phyloP scores from a whole-genome alignment of 1,140 invertebrate species.

The Cydia fagiglandana region DNA sequence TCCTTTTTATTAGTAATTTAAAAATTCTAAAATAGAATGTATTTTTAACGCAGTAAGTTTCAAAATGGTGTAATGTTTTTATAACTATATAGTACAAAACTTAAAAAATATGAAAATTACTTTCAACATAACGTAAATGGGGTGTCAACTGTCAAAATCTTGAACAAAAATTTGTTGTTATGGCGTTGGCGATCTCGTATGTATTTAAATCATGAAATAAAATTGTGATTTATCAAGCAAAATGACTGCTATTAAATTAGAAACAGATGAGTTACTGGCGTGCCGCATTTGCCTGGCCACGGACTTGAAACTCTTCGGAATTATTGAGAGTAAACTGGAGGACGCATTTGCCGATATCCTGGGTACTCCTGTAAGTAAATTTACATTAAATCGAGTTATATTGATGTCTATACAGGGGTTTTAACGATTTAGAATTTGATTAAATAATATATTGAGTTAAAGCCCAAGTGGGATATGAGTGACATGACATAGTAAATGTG shows the following conservation, averaged over 20 bases:
- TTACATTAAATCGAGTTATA: not conserved
- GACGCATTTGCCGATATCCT: not conserved
- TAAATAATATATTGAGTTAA: not conserved
- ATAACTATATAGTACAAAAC: not conserved
- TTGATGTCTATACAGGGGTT: not conserved
- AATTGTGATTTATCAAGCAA: not conserved
- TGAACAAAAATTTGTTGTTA: not conserved
- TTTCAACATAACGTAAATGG: not conserved
- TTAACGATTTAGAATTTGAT: too few relatives aligned
- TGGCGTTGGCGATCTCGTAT: not conserved
- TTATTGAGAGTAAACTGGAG: not conserved
- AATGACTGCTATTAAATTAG: constrained; percentile 10
- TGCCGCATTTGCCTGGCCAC: constrained; percentile 15
- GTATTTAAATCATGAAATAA: not conserved
- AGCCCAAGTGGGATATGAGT: not conserved
- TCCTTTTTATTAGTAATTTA: too few relatives aligned
- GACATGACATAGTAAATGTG: not conserved
- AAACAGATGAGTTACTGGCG: not conserved
- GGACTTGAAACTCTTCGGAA: not conserved
- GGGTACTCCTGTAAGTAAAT: not conserved
- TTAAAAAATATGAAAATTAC: not conserved
- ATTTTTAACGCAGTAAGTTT: too few relatives aligned
- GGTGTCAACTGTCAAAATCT: not conserved
- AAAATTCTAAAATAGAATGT: too few relatives aligned
- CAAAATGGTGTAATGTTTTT: too few relatives aligned